Evolutionary conservation across 2,888 invertebrate genomes (phyloP), one percentile per base, ranked within the genome.

Genomic region (Bibio marci): DNA sequence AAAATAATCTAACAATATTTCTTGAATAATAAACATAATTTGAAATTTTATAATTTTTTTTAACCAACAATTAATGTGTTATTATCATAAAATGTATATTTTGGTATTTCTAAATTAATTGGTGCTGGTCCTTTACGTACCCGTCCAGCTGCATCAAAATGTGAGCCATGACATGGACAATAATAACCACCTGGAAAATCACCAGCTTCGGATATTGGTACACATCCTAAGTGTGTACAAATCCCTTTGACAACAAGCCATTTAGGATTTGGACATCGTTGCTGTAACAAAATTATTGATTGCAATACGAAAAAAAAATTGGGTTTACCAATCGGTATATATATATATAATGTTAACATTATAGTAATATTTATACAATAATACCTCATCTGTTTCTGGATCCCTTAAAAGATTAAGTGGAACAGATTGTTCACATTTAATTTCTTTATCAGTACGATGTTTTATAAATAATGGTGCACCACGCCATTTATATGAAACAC

Each of bases 101-200:
- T 62, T 7, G 97, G 97, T 34, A 97, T 79, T 65, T 95, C 95
- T 35, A 97, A 69, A 61, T 97, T 97, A 6, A 90, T 67, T 6
- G 97, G 97, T 10, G 97, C 97, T 3, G 97, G 97, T n/a, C 97
- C 97, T 65, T 92, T 95, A 47, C 98, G 80, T 55, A 98, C 94
- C 50, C 98, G 77, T 2, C 98, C 98, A 13, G 95, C 88, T 0
- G 86, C 85, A 62, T 98, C 98, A 60, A 98, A 98, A 62, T 99
- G 98, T 30, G 95, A 95, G 27, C 98, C 98, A 58, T 98, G 98
- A 66, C 98, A 98, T 1, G 98, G 98, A 55, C 98, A 98, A 65
- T 95, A 98, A 62, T 95, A 99, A 36, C 98, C 98, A 18, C 92
- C 94, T n/a, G n/a, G n/a, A 58, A 73, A 97, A 51, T 95, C 94